phyloP scores from a whole-genome alignment of 1,140 invertebrate species.

The Glomeris maerens region DNA sequence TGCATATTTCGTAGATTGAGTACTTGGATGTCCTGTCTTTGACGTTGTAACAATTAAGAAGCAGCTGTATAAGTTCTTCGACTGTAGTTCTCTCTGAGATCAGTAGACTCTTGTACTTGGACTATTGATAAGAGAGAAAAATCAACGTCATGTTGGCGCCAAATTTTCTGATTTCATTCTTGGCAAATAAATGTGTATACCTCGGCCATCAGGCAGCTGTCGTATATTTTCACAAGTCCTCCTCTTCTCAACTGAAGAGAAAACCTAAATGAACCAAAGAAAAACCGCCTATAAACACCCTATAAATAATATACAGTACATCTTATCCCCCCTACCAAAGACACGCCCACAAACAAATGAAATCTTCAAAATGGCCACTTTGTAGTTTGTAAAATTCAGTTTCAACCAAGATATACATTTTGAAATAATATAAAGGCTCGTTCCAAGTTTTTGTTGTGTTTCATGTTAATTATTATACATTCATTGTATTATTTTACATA shows the following conservation, averaged over 20 bases:
- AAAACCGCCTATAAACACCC: too few relatives aligned
- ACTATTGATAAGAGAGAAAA: conserved; percentile 35
- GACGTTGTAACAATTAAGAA: conserved; percentile 71
- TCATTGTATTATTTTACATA: too few relatives aligned
- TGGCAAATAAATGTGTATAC: conserved; percentile 33
- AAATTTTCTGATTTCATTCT: not conserved
- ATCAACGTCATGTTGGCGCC: not conserved
- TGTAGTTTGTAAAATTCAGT: too few relatives aligned
- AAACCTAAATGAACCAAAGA: conserved; percentile 66
- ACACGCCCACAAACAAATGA: too few relatives aligned
- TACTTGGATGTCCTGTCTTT: conserved; percentile 67
- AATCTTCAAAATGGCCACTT: too few relatives aligned
- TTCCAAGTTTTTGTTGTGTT: too few relatives aligned
- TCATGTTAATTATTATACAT: too few relatives aligned
- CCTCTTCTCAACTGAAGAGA: conserved; percentile 68
- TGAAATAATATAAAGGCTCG: too few relatives aligned
- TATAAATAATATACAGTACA: too few relatives aligned
- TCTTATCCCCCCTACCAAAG: too few relatives aligned
- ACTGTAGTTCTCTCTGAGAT: conserved; percentile 79
- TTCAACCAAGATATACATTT: too few relatives aligned
- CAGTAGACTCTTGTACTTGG: conserved; percentile 79
- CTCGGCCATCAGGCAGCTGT: conserved; percentile 71
- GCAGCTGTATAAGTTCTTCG: conserved; percentile 68
- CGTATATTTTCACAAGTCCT: conserved; percentile 76
- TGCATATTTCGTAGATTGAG: conserved; percentile 63